Evolutionary conservation across 2,797 vertebrate genomes (phyloP).

Genomic region (Sparidentex hasta): DNA sequence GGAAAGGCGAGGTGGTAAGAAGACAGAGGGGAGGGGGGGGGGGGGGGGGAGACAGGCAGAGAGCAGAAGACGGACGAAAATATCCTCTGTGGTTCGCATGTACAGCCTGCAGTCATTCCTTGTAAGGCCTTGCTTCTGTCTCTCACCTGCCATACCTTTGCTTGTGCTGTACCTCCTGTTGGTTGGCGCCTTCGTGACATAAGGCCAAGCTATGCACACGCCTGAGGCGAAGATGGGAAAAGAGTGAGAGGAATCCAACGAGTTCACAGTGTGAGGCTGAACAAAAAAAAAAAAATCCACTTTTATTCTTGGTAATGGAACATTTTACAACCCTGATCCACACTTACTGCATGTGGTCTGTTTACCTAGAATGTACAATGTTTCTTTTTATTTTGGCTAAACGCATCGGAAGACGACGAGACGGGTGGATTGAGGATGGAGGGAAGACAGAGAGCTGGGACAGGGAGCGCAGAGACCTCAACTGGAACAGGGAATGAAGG

Average conservation of each 20-base stretch:
- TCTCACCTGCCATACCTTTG: conserved; percentile 56
- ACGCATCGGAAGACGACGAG: conserved; percentile 15
- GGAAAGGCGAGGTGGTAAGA: not conserved
- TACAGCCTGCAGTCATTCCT: conserved; percentile 64
- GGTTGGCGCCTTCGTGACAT: conserved; percentile 52
- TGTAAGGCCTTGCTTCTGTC: conserved; percentile 28
- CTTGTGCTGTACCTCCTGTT: conserved; percentile 42
- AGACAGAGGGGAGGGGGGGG: conserved; percentile 19
- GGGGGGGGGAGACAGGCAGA: conserved; percentile 22
- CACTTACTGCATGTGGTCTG: not conserved
- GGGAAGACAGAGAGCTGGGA: not conserved
- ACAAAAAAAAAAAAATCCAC: conserved; percentile 22
- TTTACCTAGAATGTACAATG: conserved; percentile 33
- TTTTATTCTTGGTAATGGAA: conserved; percentile 54
- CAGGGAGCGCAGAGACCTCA: not conserved
- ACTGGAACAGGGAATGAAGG: conserved; percentile 6
- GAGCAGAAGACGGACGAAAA: conserved; percentile 22
- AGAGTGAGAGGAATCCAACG: conserved; percentile 37
- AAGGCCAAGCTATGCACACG: conserved; percentile 37
- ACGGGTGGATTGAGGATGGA: not conserved
- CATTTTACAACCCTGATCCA: conserved; percentile 50
- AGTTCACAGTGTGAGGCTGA: conserved; percentile 23
- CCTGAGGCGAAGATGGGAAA: conserved; percentile 57
- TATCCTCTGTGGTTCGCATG: conserved; percentile 21
- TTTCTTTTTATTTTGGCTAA: conserved; percentile 49